Conservation (phyloP, 2,797 vertebrate species). For the Xerus rutilus region DNA sequence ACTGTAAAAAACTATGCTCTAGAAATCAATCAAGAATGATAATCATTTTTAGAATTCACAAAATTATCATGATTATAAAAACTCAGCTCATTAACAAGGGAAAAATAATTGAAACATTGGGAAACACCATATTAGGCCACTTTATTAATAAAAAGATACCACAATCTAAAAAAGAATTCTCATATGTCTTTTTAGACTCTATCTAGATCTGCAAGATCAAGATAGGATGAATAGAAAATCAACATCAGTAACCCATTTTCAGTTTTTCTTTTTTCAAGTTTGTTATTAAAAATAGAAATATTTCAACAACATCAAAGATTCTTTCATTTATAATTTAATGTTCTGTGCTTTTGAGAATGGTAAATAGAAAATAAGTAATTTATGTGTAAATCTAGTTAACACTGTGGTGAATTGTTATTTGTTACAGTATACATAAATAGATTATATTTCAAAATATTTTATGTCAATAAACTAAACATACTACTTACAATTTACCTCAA, state of each 20-base stretch:
- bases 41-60: conserved; percentile 79
- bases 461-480: conserved; percentile 30
- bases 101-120: conserved; percentile 71
- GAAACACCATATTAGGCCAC: conserved; percentile 42
- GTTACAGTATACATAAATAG: neutral
- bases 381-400: neutral
- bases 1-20: conserved; percentile 66
- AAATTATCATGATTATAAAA: conserved; percentile 75
- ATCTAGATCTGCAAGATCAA: neutral
- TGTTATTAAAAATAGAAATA: conserved; percentile 49
- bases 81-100: conserved; percentile 66
- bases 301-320: neutral
- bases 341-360: neutral
- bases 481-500: conserved; percentile 21
- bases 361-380: neutral
- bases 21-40: conserved; percentile 80
- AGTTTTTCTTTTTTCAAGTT: neutral
- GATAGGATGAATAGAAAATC: neutral
- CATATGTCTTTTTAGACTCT: neutral
- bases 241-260: neutral
- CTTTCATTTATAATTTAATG: conserved; percentile 14
- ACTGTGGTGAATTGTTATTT: neutral
- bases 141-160: conserved; percentile 15
- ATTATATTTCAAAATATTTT: conserved; percentile 60
- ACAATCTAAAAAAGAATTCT: neutral